Percentiles rank a stretch among this genome's conserved stretches.
phyloP scores from a whole-genome alignment of 1,140 invertebrate genomes.

The Drosophila serrata region DNA sequence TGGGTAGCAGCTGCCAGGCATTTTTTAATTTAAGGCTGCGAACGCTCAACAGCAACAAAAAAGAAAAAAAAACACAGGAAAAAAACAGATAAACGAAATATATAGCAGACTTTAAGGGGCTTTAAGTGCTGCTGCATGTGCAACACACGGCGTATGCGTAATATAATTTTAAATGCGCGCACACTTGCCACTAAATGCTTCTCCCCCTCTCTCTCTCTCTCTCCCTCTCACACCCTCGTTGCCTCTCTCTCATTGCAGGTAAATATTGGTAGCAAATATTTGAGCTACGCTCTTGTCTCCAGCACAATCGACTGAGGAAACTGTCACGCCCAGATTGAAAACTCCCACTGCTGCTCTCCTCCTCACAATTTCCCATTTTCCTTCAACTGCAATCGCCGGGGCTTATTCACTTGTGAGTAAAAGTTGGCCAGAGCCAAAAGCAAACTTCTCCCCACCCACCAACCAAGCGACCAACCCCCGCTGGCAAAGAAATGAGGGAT shows the following conservation, averaged over 20 bases:
- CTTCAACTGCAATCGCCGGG: constrained; percentile 32
- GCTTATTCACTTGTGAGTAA: constrained; percentile 62
- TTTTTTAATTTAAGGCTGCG: constrained; percentile 65
- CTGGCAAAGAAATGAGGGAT: constrained; percentile 47
- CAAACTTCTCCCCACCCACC: constrained; percentile 42
- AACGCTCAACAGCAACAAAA: background rate
- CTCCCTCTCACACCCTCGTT: constrained; percentile 11
- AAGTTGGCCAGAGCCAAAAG: constrained; percentile 46
- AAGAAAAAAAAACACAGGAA: background rate
- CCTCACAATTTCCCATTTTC: background rate
- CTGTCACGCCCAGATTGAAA: constrained; percentile 39
- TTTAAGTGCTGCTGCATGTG: constrained; percentile 27
- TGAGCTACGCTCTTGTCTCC: constrained; percentile 57
- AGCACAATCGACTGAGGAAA: constrained; percentile 45
- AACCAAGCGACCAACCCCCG: background rate
- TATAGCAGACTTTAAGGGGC: constrained; percentile 20
- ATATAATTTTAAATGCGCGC: constrained; percentile 58
- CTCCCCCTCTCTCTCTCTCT: constrained; percentile 17
- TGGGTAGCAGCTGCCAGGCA: constrained; percentile 60
- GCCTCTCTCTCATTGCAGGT: constrained; percentile 56
- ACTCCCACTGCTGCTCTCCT: background rate
- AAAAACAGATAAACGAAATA: constrained; percentile 4
- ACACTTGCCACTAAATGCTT: constrained; percentile 21
- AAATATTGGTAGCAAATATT: constrained; percentile 78
- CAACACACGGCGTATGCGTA: constrained; percentile 53